Conservation (phyloP, 1,140 invertebrate genomes). For the Chironomus tepperi region DNA sequence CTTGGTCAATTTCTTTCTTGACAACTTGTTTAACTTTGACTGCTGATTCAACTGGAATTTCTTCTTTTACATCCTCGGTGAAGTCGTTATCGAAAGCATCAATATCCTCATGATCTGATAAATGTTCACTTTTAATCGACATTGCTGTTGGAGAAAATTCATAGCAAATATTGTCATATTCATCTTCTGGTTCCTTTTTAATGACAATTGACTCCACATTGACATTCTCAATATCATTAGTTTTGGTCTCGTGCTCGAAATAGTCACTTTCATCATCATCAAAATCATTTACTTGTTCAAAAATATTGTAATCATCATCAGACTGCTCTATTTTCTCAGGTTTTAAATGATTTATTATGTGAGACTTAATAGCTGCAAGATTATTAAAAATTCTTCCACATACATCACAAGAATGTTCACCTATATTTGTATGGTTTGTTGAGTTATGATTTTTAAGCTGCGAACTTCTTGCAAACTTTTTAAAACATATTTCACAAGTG, state of each 20-base stretch:
- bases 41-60: background rate
- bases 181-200: conserved; percentile 2
- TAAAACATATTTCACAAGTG: too few relatives aligned
- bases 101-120: background rate
- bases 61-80: background rate
- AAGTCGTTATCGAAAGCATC: background rate
- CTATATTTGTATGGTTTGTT: too few relatives aligned
- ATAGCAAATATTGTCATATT: background rate
- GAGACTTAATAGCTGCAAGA: background rate
- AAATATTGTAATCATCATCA: too few relatives aligned
- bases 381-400: background rate
- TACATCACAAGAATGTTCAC: background rate
- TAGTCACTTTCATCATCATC: background rate
- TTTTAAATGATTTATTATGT: background rate
- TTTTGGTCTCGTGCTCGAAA: background rate
- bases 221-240: background rate
- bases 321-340: background rate
- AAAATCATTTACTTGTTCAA: background rate
- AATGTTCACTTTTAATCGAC: background rate
- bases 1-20: background rate
- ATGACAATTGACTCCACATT: background rate
- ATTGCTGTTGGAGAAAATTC: background rate
- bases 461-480: too few relatives aligned
- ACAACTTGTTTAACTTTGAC: background rate
- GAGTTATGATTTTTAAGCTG: too few relatives aligned